Evolutionary conservation across 2,888 invertebrate species (phyloP), one percentile per base, ranked within the genome.

Genomic region (Isoperla grammatica): DNA sequence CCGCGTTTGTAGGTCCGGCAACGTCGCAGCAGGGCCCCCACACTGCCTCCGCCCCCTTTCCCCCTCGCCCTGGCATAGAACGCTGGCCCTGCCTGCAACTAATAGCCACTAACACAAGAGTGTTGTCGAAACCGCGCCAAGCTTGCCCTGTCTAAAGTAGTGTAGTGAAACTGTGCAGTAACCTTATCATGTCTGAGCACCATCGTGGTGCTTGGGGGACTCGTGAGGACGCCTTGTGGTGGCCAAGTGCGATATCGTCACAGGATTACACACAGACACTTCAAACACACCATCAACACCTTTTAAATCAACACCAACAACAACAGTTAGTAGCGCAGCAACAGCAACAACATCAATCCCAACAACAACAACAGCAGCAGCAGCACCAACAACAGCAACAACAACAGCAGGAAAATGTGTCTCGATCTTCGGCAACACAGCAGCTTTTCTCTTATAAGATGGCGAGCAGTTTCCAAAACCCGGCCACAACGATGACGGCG

Each of bases 361-460:
- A 72, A 65, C 56, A 66, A 66, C 66, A 65, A 42, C 64, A 65
- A 61, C 61, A 60, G 15, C 67, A 66, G 45, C 70, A 75, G 68
- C 77, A 79, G 69, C 75, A 75, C 65, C 56, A 65, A 64, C 66
- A 66, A 29, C 65, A 65, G 59, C 65, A 63, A 40, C 68, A 68
- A 45, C 70, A 75, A 68, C 77, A 79, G 69, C 75, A 76, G 67
- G 76, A 77, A 57, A 79, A 79, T 63, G 81, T 78, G 65, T 79
- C 81, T 70, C 81, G 80, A 70, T 79, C 80, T 64, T 79, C 78
- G 64, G 79, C 79, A 64, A 78, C 56, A 67, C 88, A 88, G 72
- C 89, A 89, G 75, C 79, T 89, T 68, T 90, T 89, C 74, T 85
- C 86, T 65, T 90, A 90, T 75, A 90, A 90, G 81, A 89, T 90